phyloP scores from a whole-genome alignment of 2,113 vertebrate genomes.

The Pseudorectes ferrugineus region DNA sequence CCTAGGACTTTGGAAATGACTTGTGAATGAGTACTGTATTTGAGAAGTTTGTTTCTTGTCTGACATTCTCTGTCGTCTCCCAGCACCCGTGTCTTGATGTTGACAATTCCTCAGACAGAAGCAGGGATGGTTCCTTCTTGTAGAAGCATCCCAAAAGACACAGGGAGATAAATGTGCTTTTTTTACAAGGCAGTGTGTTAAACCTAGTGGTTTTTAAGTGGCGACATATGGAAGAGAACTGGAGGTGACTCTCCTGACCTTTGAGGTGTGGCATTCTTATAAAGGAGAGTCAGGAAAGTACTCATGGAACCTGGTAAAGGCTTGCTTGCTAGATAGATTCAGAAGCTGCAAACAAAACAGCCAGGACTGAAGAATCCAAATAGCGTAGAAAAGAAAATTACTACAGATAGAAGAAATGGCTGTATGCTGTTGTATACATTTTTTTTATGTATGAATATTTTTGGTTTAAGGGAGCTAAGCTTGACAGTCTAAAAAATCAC shows the following conservation, averaged over 20 bases:
- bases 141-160: background rate
- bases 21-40: background rate
- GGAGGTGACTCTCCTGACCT: background rate
- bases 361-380: background rate
- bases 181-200: background rate
- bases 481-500: background rate
- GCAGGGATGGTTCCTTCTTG: background rate
- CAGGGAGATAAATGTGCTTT: background rate
- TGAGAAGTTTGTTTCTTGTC: background rate
- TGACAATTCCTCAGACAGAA: background rate
- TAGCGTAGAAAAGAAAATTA: background rate
- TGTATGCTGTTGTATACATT: background rate
- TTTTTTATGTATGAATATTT: background rate
- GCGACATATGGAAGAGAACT: background rate
- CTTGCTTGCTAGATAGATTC: background rate
- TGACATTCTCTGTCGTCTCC: accelerated
- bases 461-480: background rate
- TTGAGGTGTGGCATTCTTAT: background rate
- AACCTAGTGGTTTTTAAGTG: background rate
- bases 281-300: background rate
- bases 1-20: background rate
- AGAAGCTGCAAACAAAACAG: background rate
- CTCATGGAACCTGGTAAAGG: background rate
- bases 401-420: background rate
- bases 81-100: background rate